Percentiles rank a stretch among this genome's conserved stretches.
Evolutionary conservation across 1,140 invertebrate species (phyloP).

Genomic region (Lasaia peninsularis): DNA sequence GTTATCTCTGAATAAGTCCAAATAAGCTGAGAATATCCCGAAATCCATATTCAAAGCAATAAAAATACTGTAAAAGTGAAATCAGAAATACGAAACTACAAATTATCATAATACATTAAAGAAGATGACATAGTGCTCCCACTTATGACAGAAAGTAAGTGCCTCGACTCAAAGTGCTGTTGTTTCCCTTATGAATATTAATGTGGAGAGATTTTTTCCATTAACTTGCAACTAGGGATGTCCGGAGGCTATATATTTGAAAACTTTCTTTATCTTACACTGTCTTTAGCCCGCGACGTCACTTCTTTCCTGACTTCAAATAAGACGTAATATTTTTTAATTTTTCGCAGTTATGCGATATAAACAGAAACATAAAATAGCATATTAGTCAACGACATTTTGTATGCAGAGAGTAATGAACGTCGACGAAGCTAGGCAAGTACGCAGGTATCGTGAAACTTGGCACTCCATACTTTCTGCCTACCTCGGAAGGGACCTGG

Average conservation of each 20-base stretch:
- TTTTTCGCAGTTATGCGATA: too few species aligned
- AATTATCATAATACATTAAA: slow-evolving; percentile 11
- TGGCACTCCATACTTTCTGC: too few species aligned
- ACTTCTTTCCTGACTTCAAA: too few species aligned
- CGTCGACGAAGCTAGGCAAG: too few species aligned
- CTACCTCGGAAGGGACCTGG: too few species aligned
- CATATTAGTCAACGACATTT: too few species aligned
- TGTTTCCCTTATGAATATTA: slow-evolving; percentile 37
- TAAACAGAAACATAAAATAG: too few species aligned
- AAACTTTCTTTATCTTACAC: neutral
- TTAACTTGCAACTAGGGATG: slow-evolving; percentile 28
- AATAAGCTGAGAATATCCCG: neutral
- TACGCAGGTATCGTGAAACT: too few species aligned
- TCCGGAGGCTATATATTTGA: slow-evolving; percentile 13
- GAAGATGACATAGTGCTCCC: slow-evolving; percentile 9
- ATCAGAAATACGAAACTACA: slow-evolving; percentile 8
- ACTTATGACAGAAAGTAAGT: slow-evolving; percentile 9
- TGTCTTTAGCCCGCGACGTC: neutral
- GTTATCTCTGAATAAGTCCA: neutral
- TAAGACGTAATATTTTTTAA: too few species aligned
- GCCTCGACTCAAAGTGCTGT: slow-evolving; percentile 19
- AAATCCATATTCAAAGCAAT: slow-evolving; percentile 4
- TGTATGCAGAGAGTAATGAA: too few species aligned
- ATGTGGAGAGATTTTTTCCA: slow-evolving; percentile 34
- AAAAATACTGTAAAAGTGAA: slow-evolving; percentile 7